Conservation (phyloP, 64 coral and sea anemone species). For the Stichodactyla helianthus region DNA sequence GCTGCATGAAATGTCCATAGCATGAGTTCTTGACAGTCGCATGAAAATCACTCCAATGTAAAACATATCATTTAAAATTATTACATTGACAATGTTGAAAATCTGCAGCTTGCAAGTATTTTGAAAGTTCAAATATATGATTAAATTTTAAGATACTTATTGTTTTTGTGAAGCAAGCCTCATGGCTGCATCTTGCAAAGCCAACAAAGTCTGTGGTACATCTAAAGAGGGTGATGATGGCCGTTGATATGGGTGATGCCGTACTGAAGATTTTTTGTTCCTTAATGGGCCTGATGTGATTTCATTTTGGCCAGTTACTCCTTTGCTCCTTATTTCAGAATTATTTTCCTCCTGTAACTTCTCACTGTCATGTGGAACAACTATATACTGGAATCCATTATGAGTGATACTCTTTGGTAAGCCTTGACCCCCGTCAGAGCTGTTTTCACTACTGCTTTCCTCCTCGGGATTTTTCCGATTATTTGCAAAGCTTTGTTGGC, state of each 20-base stretch:
- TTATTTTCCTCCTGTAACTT: not conserved
- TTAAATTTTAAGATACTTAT: not conserved
- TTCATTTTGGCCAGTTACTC: not conserved
- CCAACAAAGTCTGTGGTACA: slow-evolving; percentile 69
- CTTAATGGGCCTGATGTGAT: not conserved
- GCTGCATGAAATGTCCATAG: too few species aligned
- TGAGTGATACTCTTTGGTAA: not conserved
- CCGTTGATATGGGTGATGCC: slow-evolving; percentile 67
- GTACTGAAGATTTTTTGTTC: not conserved
- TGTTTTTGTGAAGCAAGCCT: slow-evolving; percentile 24
- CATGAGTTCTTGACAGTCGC: too few species aligned
- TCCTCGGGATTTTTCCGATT: not conserved
- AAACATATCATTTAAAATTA: too few species aligned
- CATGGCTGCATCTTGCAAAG: slow-evolving; percentile 67
- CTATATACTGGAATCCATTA: slow-evolving; percentile 32
- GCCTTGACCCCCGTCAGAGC: not conserved
- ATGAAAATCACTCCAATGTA: too few species aligned
- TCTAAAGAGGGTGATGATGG: slow-evolving; percentile 60
- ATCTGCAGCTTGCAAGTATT: not conserved
- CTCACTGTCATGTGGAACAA: slow-evolving; percentile 28
- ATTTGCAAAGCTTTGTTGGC: not conserved
- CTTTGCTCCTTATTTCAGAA: not conserved
- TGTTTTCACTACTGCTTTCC: not conserved
- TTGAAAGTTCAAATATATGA: not conserved
- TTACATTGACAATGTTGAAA: too few species aligned